Evolutionary conservation across 2,888 invertebrate species (phyloP).

Genomic region (Lottia gigantea): DNA sequence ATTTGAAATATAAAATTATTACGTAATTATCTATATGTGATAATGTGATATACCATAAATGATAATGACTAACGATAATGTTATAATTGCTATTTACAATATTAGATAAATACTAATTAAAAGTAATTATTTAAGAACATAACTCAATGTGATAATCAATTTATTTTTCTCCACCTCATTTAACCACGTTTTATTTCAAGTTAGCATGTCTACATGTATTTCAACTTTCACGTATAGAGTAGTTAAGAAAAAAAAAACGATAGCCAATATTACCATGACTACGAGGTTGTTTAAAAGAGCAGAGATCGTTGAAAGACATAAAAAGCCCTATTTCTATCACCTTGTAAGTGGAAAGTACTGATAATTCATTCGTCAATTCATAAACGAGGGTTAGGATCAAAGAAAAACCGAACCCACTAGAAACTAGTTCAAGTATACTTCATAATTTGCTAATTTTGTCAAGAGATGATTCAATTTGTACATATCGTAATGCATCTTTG

Average conservation of each 20-base stretch:
- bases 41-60: no score
- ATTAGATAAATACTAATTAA: no score
- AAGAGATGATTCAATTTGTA: constrained; percentile 21
- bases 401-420: constrained; percentile 11
- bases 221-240: no score
- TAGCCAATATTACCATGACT: constrained; percentile 9
- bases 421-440: constrained; percentile 12
- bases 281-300: constrained; percentile 1
- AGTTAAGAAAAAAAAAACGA: background rate
- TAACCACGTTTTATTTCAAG: no score
- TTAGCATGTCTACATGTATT: no score
- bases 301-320: constrained; percentile 2
- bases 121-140: no score
- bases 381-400: constrained; percentile 10
- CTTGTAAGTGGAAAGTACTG: constrained; percentile 5
- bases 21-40: no score
- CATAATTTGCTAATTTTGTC: constrained; percentile 23
- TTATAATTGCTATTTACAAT: no score
- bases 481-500: constrained; percentile 17
- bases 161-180: no score
- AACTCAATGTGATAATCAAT: no score
- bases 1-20: no score
- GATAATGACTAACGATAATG: no score
- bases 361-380: background rate
- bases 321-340: background rate